Base-by-base conservation (phyloP, 2,888 invertebrate genomes). In the Nebria salina region DNA sequence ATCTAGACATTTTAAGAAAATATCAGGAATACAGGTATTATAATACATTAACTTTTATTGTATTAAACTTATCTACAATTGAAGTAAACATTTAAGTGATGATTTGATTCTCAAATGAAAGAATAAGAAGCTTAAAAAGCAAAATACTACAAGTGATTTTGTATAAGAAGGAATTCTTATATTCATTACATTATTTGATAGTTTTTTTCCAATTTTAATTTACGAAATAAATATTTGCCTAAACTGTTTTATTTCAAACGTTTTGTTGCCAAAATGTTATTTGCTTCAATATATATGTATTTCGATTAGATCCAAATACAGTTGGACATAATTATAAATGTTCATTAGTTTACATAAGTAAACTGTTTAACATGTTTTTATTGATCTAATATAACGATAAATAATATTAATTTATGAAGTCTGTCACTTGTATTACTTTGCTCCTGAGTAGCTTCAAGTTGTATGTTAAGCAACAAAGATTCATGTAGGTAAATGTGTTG, bases 381-480 rank as follows among this genome's bases (percentile, higher is more conserved):
- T 54, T 54, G 54, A 54, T 54, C 8, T 54, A 54, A 54, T 11
- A 54, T 54, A 54, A 34, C 34, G 7, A 11, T 54, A 7, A 54
- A 8, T 54, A 54, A 54, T 54, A 43, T 43, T 43, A 8, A 43
- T 43, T 43, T 8, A 43, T 43, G 43, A 5, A 54, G 8, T 54
- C 11, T 2, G 13, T 54, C 54, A 54, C 54, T 8, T 54, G 13
- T 7, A 54, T 11, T 54, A 54, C 54, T 54, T 54, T 54, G 54
- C 54, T 54, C 7, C 54, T 54, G 8, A 11, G 54, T 13, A 54
- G 54, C 54, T 54, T 13, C 54, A 54, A 54, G 77, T 20, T 77
- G 20, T 73, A 73, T 34, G 9, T 26, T 73, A 20, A 73, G 15
- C 73, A 70, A 70, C 34, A 70, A 5, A 26, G 70, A 25, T 26